Base-by-base conservation (phyloP, 2,888 invertebrate species). In the Thymelicus lineola region DNA sequence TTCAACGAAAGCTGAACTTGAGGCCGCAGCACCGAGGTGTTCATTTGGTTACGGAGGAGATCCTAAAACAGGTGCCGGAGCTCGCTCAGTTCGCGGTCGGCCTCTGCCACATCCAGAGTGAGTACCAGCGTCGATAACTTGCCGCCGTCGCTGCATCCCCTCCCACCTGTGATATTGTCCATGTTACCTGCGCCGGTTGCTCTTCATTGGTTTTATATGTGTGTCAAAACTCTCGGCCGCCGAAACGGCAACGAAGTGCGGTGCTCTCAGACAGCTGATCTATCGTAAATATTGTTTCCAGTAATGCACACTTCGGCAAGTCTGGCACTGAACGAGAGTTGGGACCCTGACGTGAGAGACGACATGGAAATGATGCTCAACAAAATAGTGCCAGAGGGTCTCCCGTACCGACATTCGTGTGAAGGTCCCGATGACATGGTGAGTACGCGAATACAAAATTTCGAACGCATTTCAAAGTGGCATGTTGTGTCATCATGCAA, bases 361-460 rank as follows among this genome's bases (percentile, higher is more conserved):
- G 99, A 99, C 90, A 99, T 99, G 98, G 99, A 99, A 94, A 99
- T 98, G 98, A 98, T 99, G 98, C 95, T 99, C 92, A 99, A 99
- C 94, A 98, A 98, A 96, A 97, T 99, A 93, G 98, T 99, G 94
- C 99, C 99, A 89, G 99, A 99, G 96, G 98, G 97, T 83, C 95
- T 98, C 93, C 97, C 97, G 82, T 99, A 98, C 92, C 96, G 98
- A 92, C 99, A 99, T 94, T 98, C 98, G 75, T 98, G 98, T 94
- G 99, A 99, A 95, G 99, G 99, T 78, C 98, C 99, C 76, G 99
- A 99, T 91, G 99, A 99, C 90, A 99, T 99, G 99, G 99, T 98
- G 91, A 95, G 95, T 81, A 70, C 38, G 50, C 58, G 17, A 48
- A 53, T 63, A 17, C 48, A 35, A 62, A 60, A 62, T 53, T 60